Percentiles rank a stretch among this genome's conserved stretches.
These are phyloP conservation scores for Chiloscyllium punctatum DNA, from an alignment of 2,797 vertebrate species.

Conservation along the genomic window DNA sequence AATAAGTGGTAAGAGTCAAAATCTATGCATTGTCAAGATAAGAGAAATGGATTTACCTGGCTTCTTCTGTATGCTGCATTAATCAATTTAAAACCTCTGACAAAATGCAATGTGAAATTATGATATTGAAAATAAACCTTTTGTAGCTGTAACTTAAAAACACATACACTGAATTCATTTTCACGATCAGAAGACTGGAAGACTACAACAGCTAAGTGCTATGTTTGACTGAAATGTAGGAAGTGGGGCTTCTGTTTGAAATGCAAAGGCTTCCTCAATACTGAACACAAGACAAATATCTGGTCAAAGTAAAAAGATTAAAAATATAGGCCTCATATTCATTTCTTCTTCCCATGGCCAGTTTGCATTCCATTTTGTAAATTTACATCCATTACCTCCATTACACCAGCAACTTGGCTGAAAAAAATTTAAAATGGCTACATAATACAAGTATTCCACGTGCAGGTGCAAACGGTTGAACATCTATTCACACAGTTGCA, in stretches of 20 bases:
- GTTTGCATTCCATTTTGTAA: no score
- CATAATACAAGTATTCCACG: background rate
- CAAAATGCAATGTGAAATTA: background rate
- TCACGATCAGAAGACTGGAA: background rate
- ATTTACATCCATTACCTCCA: background rate
- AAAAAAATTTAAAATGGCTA: background rate
- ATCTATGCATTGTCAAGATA: background rate
- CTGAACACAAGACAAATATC: background rate
- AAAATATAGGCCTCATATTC: background rate
- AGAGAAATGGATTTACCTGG: background rate
- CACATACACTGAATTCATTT: background rate
- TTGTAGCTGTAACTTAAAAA: background rate
- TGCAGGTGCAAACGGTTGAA: background rate
- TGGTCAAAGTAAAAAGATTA: background rate
- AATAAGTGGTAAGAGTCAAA: no score
- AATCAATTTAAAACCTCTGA: background rate
- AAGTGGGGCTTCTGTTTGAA: background rate
- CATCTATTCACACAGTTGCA: background rate
- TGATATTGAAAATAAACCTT: no score
- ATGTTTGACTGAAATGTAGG: background rate
- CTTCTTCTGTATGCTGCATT: no score
- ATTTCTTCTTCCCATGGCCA: background rate
- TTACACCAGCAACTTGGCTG: background rate
- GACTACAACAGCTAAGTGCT: background rate
- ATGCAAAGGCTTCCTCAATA: background rate